phyloP scores from a whole-genome alignment of 2,888 invertebrate genomes.

The Dichetophora obliterata region DNA sequence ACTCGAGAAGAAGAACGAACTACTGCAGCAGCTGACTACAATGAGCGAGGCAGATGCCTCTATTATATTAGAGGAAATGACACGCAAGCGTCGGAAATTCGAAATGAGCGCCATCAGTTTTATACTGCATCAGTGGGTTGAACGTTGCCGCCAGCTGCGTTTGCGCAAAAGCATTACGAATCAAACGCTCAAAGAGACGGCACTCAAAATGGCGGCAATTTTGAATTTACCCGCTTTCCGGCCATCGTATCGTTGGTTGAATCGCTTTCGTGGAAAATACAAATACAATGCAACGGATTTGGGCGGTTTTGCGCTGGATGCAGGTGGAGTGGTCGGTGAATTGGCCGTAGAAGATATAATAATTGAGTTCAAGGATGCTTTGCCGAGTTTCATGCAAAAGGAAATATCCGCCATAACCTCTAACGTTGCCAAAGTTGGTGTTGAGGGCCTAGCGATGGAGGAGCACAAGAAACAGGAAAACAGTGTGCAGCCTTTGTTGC shows the following conservation, averaged over 20 bases:
- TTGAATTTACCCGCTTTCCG: conserved; percentile 63
- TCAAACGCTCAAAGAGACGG: conserved; percentile 62
- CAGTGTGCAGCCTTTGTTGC: conserved; percentile 12
- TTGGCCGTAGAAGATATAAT: conserved; percentile 66
- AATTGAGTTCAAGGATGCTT: conserved; percentile 62
- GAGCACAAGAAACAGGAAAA: not conserved
- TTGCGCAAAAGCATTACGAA: conserved; percentile 60
- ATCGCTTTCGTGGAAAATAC: conserved; percentile 65
- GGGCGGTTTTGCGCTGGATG: conserved; percentile 18
- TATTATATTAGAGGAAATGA: conserved; percentile 65
- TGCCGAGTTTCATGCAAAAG: conserved; percentile 67
- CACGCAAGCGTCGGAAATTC: conserved; percentile 65
- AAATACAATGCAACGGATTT: conserved; percentile 63
- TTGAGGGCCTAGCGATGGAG: not conserved
- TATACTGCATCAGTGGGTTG: conserved; percentile 65
- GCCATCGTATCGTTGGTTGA: conserved; percentile 64
- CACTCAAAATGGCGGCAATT: conserved; percentile 63
- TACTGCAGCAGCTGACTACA: conserved; percentile 61
- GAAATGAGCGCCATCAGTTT: conserved; percentile 67
- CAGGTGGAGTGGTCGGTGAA: conserved; percentile 47
- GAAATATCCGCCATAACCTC: conserved; percentile 60
- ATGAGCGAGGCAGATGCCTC: conserved; percentile 65
- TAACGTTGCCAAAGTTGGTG: conserved; percentile 42
- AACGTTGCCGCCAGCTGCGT: conserved; percentile 61
- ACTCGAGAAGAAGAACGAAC: conserved; percentile 62